Evolutionary conservation across 2,797 vertebrate genomes (phyloP), one percentile per base, ranked within the genome.

Genomic region (Nannoperca obscura): DNA sequence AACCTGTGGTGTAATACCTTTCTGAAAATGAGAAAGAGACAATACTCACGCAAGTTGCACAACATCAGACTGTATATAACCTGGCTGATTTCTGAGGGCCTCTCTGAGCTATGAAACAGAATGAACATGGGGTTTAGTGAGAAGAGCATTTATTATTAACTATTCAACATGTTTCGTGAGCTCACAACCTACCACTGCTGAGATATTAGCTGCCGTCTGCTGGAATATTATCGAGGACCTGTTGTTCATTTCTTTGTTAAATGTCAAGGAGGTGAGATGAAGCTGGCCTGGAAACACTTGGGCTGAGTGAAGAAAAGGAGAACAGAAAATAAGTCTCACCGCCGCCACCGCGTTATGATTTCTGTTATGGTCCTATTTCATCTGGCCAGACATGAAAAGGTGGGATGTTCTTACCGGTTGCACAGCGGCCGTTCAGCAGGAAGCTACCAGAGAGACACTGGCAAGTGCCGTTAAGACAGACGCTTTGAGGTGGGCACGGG

Each of bases 251-350:
- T 60, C 22, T 0, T 17, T 0, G 0, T 4, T 0, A 89, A 93
- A 96, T 0, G 0, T 1, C 32, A 88, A 11, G 5, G 24, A n/a
- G 5, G 0, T 62, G 52, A 96, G 14, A 62, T 85, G 93, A 70
- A 96, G 92, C 7, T 3, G 7, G 30, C 92, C 94, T 13, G 95
- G 80, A 71, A 95, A 95, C 24, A 94, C 90, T 90, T 88, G 92
- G 13, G 75, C 95, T 96, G 74, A 30, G 65, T 19, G 50, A 36
- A 55, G 42, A 84, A 8, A 24, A 65, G 17, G 10, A 54, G 3
- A 38, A 15, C 15, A 68, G 19, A 34, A 63, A 32, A 11, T 36
- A 32, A 68, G 5, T 17, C 1, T 62, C 19, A 66, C 2, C 0
- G 3, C 22, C 7, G 5, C 1, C 17, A 50, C 4, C 15, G 1